Percentiles rank a stretch among this genome's conserved stretches.
Evolutionary conservation across 2,888 invertebrate species (phyloP).

Genomic region (Leptogaster cylindrica): DNA sequence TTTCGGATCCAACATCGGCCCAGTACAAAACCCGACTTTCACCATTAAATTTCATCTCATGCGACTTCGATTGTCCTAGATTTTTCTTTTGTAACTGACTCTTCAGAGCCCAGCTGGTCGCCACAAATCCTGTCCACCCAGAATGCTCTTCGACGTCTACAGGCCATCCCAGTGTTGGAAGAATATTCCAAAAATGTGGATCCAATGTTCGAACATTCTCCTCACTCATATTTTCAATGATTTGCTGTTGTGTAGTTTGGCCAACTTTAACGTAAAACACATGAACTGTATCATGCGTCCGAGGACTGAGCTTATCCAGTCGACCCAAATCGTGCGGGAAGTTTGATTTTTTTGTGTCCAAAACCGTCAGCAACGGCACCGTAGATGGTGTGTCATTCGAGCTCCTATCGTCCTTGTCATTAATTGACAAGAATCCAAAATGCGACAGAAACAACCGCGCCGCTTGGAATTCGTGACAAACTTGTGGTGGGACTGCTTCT

Average conservation of each 20-base stretch:
- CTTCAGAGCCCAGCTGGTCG: conserved; percentile 80
- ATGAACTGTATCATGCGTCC: conserved; percentile 91
- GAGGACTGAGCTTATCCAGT: conserved; percentile 84
- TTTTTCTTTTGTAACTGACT: conserved; percentile 45
- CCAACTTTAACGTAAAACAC: conserved; percentile 92
- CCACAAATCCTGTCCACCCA: conserved; percentile 92
- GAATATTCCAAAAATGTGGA: conserved; percentile 67
- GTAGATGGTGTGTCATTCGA: conserved; percentile 55
- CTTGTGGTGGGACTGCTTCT: conserved; percentile 80
- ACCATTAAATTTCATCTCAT: conserved; percentile 80
- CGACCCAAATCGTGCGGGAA: conserved; percentile 81
- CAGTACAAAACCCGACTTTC: conserved; percentile 87
- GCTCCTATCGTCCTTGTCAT: conserved; percentile 60
- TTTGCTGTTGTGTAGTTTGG: conserved; percentile 77
- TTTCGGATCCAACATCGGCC: conserved; percentile 93
- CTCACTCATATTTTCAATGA: conserved; percentile 66
- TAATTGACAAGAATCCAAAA: conserved; percentile 85
- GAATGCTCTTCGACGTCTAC: conserved; percentile 85
- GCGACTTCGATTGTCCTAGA: conserved; percentile 6
- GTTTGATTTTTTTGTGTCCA: conserved; percentile 64
- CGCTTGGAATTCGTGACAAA: conserved; percentile 93
- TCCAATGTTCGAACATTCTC: conserved; percentile 59
- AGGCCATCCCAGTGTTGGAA: conserved; percentile 84
- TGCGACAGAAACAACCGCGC: conserved; percentile 93
- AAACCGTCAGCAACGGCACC: conserved; percentile 56